Percentiles rank a stretch among this genome's conserved stretches.
Evolutionary conservation across 2,113 vertebrate genomes (phyloP).

Genomic region (Falco punctatus): DNA sequence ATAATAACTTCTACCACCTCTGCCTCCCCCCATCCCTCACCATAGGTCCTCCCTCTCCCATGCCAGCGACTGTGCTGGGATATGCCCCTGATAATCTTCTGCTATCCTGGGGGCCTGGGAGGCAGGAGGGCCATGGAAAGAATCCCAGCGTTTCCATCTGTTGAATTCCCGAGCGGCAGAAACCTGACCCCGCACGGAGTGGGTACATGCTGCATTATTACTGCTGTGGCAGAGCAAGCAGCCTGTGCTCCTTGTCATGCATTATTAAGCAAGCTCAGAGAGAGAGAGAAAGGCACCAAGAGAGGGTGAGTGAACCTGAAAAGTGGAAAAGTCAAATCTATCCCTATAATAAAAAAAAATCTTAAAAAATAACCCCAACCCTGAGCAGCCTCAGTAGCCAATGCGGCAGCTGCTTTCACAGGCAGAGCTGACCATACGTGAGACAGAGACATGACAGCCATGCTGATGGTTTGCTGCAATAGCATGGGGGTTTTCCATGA

Average conservation of each 20-base stretch:
- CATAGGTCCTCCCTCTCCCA: not conserved
- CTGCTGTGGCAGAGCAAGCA: slow-evolving; percentile 26
- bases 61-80: not conserved
- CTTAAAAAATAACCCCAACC: not conserved
- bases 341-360: not conserved
- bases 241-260: slow-evolving; percentile 46
- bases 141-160: slow-evolving; percentile 73
- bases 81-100: slow-evolving; percentile 68
- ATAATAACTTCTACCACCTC: not conserved
- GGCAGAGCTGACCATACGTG: not conserved
- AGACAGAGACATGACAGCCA: not conserved
- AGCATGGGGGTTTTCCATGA: not conserved
- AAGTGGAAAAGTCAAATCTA: not conserved
- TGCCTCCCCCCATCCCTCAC: not conserved
- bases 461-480: slow-evolving; percentile 27
- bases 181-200: slow-evolving; percentile 31
- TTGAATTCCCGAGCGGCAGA: slow-evolving; percentile 71
- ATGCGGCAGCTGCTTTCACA: not conserved
- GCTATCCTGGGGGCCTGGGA: slow-evolving; percentile 64
- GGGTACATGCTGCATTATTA: slow-evolving; percentile 8
- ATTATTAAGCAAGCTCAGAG: slow-evolving; percentile 59
- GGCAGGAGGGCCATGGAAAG: slow-evolving; percentile 71
- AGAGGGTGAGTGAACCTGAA: not conserved
- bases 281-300: not conserved
- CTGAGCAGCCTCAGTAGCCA: not conserved